These are phyloP conservation scores for Clarias batrachus DNA, from an alignment of 2,113 vertebrate genomes.

Conservation along the genomic window DNA sequence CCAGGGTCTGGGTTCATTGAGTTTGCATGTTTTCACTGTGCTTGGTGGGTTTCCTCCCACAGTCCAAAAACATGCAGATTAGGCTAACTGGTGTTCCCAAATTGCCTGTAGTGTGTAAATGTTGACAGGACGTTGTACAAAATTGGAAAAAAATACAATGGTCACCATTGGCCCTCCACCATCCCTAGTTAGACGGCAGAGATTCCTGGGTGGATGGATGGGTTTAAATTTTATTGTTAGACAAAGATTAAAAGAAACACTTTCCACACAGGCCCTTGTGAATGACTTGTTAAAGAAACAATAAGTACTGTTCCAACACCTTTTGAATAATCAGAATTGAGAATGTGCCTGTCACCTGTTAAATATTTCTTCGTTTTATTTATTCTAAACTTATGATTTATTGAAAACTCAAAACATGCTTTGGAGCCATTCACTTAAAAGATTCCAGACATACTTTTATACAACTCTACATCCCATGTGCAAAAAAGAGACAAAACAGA, in stretches of 20 bases:
- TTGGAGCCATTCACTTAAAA: background rate
- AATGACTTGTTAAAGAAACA: background rate
- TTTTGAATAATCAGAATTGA: background rate
- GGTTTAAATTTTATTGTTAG: background rate
- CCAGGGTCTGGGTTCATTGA: too few relatives aligned
- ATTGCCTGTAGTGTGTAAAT: too few relatives aligned
- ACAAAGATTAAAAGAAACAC: background rate
- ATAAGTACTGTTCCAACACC: background rate
- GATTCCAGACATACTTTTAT: background rate
- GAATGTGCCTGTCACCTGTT: background rate
- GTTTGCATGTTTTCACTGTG: too few relatives aligned
- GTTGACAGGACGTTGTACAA: too few relatives aligned
- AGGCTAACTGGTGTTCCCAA: too few relatives aligned
- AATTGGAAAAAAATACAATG: too few relatives aligned
- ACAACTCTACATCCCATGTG: background rate
- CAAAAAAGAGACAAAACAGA: slow-evolving; percentile 43
- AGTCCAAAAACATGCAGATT: too few relatives aligned
- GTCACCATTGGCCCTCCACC: too few relatives aligned
- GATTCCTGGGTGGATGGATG: background rate
- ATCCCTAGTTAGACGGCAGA: too few relatives aligned
- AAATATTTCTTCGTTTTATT: background rate
- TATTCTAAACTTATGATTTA: background rate
- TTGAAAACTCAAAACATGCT: background rate
- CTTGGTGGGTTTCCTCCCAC: too few relatives aligned
- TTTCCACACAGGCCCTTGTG: background rate